Evolutionary conservation across 1,140 invertebrate genomes (phyloP).

Genomic region (Papilio glaucus): DNA sequence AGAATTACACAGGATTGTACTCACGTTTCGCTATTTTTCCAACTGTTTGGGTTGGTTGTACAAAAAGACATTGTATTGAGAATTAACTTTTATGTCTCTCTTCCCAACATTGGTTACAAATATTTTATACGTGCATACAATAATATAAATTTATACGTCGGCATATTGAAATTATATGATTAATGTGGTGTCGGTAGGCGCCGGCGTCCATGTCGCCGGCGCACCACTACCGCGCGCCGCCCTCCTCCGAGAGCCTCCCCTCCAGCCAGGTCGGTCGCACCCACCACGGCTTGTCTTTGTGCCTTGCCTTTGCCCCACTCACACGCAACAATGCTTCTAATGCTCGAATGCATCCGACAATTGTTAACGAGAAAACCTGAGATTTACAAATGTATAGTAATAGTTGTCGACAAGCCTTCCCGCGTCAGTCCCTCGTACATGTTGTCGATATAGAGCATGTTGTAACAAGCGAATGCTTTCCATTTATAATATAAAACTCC

Average conservation of each 20-base stretch:
- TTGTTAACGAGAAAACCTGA: constrained; percentile 23
- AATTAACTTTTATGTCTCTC: no score
- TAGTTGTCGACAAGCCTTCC: constrained; percentile 12
- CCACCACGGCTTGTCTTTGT: background rate
- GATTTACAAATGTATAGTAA: background rate
- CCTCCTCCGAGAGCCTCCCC: constrained; percentile 89
- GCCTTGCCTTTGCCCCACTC: background rate
- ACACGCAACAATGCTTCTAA: constrained; percentile 14
- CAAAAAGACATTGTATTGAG: no score
- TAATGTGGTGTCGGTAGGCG: constrained; percentile 85
- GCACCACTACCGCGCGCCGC: constrained; percentile 86
- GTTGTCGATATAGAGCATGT: constrained; percentile 16
- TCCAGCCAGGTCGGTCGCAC: constrained; percentile 88
- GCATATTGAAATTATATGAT: background rate
- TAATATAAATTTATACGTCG: no score
- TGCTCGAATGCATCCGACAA: constrained; percentile 17
- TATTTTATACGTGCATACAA: no score
- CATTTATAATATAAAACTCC: background rate
- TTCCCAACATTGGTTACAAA: no score
- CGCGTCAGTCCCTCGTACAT: background rate
- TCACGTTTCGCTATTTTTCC: no score
- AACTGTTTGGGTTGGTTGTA: no score
- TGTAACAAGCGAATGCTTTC: constrained; percentile 31
- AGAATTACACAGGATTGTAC: no score
- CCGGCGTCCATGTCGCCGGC: constrained; percentile 94